phyloP scores from a whole-genome alignment of 1,140 invertebrate genomes.

The Drosophila sproati region DNA sequence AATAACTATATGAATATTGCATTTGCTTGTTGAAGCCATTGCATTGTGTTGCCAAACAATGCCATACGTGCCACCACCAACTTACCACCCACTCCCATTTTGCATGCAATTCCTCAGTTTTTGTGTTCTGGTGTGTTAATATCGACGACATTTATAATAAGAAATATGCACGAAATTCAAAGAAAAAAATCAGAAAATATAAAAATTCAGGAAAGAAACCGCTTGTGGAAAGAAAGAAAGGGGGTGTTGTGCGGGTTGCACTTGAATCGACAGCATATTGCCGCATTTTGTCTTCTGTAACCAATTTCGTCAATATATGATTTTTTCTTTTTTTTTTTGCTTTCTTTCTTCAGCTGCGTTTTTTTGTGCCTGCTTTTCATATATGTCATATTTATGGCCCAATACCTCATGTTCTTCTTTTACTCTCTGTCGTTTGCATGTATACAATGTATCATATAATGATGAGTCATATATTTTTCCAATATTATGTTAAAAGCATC shows the following conservation, averaged over 20 bases:
- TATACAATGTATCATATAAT: slow-evolving; percentile 4
- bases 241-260: neutral
- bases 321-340: neutral
- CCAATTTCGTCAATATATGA: slow-evolving; percentile 22
- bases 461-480: neutral
- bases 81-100: slow-evolving; percentile 1
- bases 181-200: neutral
- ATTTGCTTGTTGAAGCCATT: slow-evolving; percentile 29
- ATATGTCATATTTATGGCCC: slow-evolving; percentile 10
- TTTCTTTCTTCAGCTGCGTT: slow-evolving; percentile 5
- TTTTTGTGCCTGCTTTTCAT: neutral
- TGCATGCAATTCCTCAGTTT: slow-evolving; percentile 56
- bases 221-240: neutral
- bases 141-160: slow-evolving; percentile 56
- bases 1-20: slow-evolving; percentile 9
- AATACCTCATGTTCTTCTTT: neutral
- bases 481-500: slow-evolving; percentile 5
- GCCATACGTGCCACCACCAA: slow-evolving; percentile 5
- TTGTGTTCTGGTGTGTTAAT: slow-evolving; percentile 46
- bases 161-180: slow-evolving; percentile 49
- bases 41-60: slow-evolving; percentile 39
- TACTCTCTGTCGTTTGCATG: slow-evolving; percentile 1
- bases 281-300: slow-evolving; percentile 42
- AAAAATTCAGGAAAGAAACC: neutral
- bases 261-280: slow-evolving; percentile 49